phyloP scores from a whole-genome alignment of 1,140 invertebrate genomes.

The Euborellia annulipes region DNA sequence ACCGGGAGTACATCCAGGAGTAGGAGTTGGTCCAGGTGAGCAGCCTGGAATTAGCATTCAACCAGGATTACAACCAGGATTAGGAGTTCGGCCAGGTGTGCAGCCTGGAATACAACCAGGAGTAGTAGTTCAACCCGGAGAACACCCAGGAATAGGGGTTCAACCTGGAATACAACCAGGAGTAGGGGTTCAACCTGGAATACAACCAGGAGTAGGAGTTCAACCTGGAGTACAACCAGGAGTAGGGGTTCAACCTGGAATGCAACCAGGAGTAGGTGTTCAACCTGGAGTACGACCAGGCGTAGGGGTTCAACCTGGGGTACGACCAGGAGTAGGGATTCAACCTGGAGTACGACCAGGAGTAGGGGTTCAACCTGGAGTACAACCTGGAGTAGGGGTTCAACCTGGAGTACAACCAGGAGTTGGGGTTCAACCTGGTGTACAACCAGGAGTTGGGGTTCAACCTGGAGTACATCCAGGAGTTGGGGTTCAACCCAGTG shows the following conservation, averaged over 20 bases:
- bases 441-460: constrained; percentile 9
- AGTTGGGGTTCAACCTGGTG: constrained; percentile 3
- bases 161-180: constrained; percentile 9
- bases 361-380: not conserved
- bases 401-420: constrained; percentile 6
- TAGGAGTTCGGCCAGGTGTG: constrained; percentile 10
- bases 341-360: not conserved
- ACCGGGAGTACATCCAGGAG: not conserved
- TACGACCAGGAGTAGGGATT: constrained; percentile 6
- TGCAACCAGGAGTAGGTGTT: not conserved
- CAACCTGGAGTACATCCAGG: constrained; percentile 8
- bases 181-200: constrained; percentile 10
- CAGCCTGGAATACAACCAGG: constrained; percentile 6
- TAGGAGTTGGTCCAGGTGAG: constrained; percentile 7
- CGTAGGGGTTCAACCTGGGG: constrained; percentile 4
- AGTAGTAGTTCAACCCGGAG: constrained; percentile 4
- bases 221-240: constrained; percentile 6
- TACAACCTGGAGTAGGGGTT: constrained; percentile 9
- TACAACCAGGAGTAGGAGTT: constrained; percentile 8
- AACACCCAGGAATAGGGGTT: constrained; percentile 6
- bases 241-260: not conserved
- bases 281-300: not conserved
- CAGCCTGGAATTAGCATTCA: not conserved
- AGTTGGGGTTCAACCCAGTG: constrained; percentile 6
- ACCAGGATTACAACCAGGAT: constrained; percentile 7